Conservation (phyloP, 2,113 vertebrate genomes). For the Cariama cristata region DNA sequence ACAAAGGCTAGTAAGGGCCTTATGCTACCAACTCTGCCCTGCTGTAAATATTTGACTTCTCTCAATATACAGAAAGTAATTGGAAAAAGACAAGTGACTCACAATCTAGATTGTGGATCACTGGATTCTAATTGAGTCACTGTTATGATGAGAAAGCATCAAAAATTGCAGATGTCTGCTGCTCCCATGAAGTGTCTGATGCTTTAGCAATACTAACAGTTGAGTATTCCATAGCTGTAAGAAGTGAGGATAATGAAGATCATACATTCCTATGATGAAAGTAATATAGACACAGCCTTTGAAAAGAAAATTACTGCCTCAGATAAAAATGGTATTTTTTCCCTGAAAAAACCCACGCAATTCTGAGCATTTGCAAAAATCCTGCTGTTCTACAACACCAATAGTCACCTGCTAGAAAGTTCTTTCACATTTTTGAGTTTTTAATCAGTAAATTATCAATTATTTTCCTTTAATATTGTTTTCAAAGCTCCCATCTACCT, state of each 20-base stretch:
- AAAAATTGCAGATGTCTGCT: neutral
- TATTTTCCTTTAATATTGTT: neutral
- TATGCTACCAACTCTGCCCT: neutral
- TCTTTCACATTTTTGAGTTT: neutral
- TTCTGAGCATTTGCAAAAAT: neutral
- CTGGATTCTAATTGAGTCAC: neutral
- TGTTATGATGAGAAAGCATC: neutral
- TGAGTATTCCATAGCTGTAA: neutral
- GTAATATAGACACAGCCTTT: neutral
- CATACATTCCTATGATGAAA: neutral
- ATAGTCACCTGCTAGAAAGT: neutral
- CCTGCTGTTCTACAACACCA: neutral
- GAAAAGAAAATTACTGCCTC: neutral
- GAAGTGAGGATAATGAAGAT: neutral
- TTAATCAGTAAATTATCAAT: neutral
- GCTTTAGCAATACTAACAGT: neutral
- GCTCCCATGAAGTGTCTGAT: neutral
- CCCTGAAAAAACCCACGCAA: neutral
- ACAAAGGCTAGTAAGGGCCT: neutral
- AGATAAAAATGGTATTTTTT: neutral
- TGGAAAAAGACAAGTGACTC: conserved; percentile 5
- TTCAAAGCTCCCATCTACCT: neutral
- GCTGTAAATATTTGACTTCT: neutral
- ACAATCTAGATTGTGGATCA: neutral
- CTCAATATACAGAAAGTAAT: neutral